A percentile compares a stretch with the other conserved stretches of the same genome.
Evolutionary conservation across 2,888 invertebrate genomes (phyloP).

Genomic region (Eristalinus sepulchralis): DNA sequence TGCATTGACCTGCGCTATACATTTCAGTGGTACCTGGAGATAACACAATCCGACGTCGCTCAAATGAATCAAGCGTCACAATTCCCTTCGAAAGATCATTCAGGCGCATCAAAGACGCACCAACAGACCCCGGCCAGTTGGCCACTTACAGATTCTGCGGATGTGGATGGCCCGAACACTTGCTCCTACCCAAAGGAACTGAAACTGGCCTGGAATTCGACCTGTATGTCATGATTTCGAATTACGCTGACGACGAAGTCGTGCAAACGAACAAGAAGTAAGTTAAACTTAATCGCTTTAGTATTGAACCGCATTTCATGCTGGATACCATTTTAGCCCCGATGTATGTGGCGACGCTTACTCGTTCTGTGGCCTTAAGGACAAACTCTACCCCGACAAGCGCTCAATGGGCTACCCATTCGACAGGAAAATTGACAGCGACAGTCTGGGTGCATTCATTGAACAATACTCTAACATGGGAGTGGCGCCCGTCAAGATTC

Average conservation of each 20-base stretch:
- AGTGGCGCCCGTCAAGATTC: constrained; percentile 84
- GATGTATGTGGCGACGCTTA: constrained; percentile 84
- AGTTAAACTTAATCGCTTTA: background rate
- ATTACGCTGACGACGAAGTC: constrained; percentile 84
- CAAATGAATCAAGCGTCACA: constrained; percentile 88
- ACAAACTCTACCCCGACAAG: constrained; percentile 86
- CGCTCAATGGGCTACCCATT: constrained; percentile 86
- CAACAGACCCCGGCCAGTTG: constrained; percentile 17
- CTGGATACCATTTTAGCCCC: constrained; percentile 58
- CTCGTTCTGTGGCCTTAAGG: constrained; percentile 87
- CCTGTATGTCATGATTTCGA: constrained; percentile 89
- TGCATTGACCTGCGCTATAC: background rate
- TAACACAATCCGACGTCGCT: constrained; percentile 85
- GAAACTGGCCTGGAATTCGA: constrained; percentile 85
- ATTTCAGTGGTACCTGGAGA: constrained; percentile 85
- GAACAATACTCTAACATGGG: constrained; percentile 87
- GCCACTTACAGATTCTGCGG: constrained; percentile 85
- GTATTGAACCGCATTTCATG: background rate
- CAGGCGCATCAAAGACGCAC: constrained; percentile 81
- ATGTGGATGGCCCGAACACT: constrained; percentile 93
- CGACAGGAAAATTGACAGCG: constrained; percentile 79
- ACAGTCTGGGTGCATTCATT: constrained; percentile 85
- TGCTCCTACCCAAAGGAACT: constrained; percentile 88
- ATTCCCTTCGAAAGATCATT: constrained; percentile 92
- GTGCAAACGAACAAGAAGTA: constrained; percentile 11